Evolutionary conservation across 2,797 vertebrate species (phyloP), one percentile per base, ranked within the genome.

Genomic region (Salmo trutta): DNA sequence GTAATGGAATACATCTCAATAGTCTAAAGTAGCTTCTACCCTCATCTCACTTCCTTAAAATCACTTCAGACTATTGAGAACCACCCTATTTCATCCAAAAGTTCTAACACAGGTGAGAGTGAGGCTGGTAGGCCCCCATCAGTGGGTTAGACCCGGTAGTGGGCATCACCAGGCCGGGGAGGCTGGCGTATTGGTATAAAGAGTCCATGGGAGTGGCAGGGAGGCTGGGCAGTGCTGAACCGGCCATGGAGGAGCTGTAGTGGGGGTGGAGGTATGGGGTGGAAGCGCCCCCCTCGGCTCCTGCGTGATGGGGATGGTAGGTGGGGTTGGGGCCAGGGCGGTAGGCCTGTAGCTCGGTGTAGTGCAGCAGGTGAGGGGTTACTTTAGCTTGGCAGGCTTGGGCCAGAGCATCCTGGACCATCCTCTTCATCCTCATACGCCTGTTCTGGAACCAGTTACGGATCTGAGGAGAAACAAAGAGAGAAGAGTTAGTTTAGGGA

Each of bases 371-470:
- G 65, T 92, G 93, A 12, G 94, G 93, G 8, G 91, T 88, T 0
- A 92, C 87, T 15, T 91, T 93, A 0, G 91, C 90, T 41, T 94
- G 94, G 76, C 93, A 94, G 76, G 91, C 93, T 1, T 94, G 93
- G 67, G 93, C 91, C 77, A 95, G 79, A 2, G 93, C 93, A 7
- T 95, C 94, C 90, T 95, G 94, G 33, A 94, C 89, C 0, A 93
- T 91, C 72, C 95, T 74, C 87, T 95, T 95, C 78, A 95, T 90
- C 88, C 95, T 95, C 95, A 95, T 95, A 12, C 95, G 88, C 17
- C 95, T 71, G 90, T 95, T 95, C 91, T 95, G 95, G 77, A 95
- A 95, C 95, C 95, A 95, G 92, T 95, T 95, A 67, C 94, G 89
- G 84, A 95, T 94, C 95, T 95, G 77, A 62, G 73, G 19, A 6